These are phyloP conservation scores for Charina bottae DNA, from an alignment of 2,113 vertebrate species.

Conservation along the genomic window DNA sequence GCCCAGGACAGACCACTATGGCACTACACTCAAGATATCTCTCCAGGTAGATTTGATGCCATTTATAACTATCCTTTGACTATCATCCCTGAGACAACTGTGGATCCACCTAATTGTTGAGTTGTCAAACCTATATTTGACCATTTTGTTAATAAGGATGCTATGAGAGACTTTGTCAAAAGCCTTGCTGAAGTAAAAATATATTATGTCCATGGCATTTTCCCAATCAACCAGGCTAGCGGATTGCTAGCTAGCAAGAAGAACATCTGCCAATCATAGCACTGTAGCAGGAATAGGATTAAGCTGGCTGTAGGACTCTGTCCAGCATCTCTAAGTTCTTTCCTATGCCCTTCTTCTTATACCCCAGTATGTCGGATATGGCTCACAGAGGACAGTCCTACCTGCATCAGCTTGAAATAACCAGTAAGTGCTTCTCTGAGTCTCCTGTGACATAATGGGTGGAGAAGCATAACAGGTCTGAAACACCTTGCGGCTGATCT, in stretches of 20 bases:
- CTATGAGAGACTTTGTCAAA: neutral
- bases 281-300: neutral
- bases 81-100: neutral
- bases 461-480: neutral
- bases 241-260: neutral
- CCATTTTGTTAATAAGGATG: neutral
- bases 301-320: neutral
- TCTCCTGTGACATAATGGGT: neutral
- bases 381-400: neutral
- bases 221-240: neutral
- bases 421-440: no score
- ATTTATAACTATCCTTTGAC: neutral
- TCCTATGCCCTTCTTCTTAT: neutral
- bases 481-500: neutral
- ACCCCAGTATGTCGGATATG: neutral
- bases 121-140: neutral
- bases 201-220: neutral
- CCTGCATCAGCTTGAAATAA: neutral
- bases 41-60: neutral
- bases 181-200: neutral
- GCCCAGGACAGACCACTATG: neutral
- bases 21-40: neutral
- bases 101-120: neutral
- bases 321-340: neutral
- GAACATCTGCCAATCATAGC: neutral